These are phyloP conservation scores for Hyles lineata DNA, from an alignment of 2,888 invertebrate species.

Conservation along the genomic window DNA sequence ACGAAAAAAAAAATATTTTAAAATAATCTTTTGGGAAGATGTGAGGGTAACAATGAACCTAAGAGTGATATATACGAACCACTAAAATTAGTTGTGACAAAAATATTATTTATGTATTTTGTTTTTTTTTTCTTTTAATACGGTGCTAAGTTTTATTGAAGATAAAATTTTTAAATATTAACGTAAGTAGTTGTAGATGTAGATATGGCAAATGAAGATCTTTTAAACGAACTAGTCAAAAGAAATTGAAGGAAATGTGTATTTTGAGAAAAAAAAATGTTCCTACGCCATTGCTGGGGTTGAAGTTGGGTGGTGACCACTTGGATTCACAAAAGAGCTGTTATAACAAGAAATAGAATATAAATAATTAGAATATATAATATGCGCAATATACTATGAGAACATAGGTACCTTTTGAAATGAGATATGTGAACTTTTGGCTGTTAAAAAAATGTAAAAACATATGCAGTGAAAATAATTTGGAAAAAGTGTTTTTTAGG, in stretches of 20 bases:
- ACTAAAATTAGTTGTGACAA: not conserved
- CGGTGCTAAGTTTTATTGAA: conserved; percentile 48
- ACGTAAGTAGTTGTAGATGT: conserved; percentile 1
- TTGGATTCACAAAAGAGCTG: not conserved
- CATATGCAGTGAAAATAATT: too few relatives aligned
- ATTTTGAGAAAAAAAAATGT: conserved; percentile 27
- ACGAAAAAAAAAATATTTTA: too few relatives aligned
- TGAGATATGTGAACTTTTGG: too few relatives aligned
- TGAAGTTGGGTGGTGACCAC: conserved; percentile 8
- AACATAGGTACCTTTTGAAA: too few relatives aligned
- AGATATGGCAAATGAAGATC: conserved; percentile 30
- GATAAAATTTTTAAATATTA: conserved; percentile 8
- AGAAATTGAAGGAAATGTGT: conserved; percentile 23
- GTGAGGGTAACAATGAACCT: not conserved
- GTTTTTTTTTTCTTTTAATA: conserved; percentile 41
- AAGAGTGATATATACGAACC: not conserved
- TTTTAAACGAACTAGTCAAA: conserved; percentile 30
- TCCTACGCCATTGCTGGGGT: conserved; percentile 26
- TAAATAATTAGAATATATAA: not conserved
- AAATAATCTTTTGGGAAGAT: too few relatives aligned
- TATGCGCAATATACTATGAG: too few relatives aligned
- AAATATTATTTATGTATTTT: conserved; percentile 21
- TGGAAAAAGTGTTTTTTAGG: too few relatives aligned
- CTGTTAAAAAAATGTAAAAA: too few relatives aligned
- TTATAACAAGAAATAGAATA: not conserved